A percentile compares a stretch with the other conserved stretches of the same genome.
These are phyloP conservation scores for Theristicus caerulescens DNA, from an alignment of 2,113 vertebrate genomes.

Conservation along the genomic window DNA sequence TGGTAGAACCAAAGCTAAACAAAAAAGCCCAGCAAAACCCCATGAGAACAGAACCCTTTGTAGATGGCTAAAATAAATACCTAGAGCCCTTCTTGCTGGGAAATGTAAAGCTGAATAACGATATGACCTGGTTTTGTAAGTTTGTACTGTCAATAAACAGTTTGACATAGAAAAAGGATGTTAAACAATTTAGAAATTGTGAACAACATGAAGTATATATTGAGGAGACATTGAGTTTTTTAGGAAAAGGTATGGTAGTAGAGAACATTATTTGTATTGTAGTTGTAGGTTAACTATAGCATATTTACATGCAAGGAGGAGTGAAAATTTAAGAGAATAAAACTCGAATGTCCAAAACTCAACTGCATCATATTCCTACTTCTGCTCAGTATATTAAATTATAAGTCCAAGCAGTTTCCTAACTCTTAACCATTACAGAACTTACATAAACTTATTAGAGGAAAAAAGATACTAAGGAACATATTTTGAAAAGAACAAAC, in stretches of 20 bases:
- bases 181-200: background rate
- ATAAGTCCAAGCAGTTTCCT: background rate
- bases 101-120: background rate
- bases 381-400: background rate
- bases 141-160: background rate
- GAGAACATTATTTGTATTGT: background rate
- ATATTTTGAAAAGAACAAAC: background rate
- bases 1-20: background rate
- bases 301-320: background rate
- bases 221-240: background rate
- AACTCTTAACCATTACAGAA: background rate
- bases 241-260: background rate
- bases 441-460: background rate
- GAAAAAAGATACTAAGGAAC: background rate
- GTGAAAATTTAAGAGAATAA: background rate
- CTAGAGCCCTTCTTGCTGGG: background rate
- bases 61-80: background rate
- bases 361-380: background rate
- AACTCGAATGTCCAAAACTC: background rate
- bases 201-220: background rate
- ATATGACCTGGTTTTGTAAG: background rate
- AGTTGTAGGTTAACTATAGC: background rate
- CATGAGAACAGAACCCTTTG: background rate
- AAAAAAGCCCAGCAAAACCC: background rate
- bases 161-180: background rate